Base-by-base conservation (phyloP, 2,113 vertebrate species). In the Gymnobelideus leadbeateri region DNA sequence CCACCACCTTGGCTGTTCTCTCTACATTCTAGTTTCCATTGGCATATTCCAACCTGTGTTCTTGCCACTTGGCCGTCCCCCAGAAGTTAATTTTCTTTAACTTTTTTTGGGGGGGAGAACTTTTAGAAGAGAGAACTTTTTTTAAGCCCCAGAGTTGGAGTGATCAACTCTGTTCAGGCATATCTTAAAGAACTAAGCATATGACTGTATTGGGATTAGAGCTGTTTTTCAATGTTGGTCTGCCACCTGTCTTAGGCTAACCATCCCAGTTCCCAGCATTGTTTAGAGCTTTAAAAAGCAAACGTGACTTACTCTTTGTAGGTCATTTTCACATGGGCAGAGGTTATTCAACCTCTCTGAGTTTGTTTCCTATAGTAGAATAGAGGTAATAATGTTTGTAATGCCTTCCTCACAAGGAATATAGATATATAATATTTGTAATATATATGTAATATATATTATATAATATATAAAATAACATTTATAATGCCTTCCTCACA, bases 201-300 rank as follows among this genome's bases (percentile, higher is more conserved):
- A 84, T 84, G 14, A n/a, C 14, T 77, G 19, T 23, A 23, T 21
- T n/a, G 37, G 68, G 8, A 84, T 84, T 84, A 84, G n/a, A 84
- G 7, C 37, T 43, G n/a, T 43, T 14, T 68, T 68, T 68, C 61
- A 68, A 68, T 37, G 28, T 37, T 37, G 14, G 61, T 68, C 31
- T 16, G 61, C 31, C 31, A 68, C 61, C 31, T 37, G 61, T 68
- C 14, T 37, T 55, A 37, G 94, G 90, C 46, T 26, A n/a, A 68
- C 46, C 9, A 89, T n/a, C 77, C 26, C 51, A 57, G 24, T 95
- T 94, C 23, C 50, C 55, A 91, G 68, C 51, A 4, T 95, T 89
- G 92, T 53, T 92, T 89, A 93, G 43, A 96, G 28, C 1, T 46
- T 25, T n/a, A 94, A 92, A 96, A 89, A 92, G 52, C 57, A 91